Evolutionary conservation across 2,797 vertebrate genomes (phyloP), one percentile per base, ranked within the genome.

Genomic region (Darevskia nairensis): DNA sequence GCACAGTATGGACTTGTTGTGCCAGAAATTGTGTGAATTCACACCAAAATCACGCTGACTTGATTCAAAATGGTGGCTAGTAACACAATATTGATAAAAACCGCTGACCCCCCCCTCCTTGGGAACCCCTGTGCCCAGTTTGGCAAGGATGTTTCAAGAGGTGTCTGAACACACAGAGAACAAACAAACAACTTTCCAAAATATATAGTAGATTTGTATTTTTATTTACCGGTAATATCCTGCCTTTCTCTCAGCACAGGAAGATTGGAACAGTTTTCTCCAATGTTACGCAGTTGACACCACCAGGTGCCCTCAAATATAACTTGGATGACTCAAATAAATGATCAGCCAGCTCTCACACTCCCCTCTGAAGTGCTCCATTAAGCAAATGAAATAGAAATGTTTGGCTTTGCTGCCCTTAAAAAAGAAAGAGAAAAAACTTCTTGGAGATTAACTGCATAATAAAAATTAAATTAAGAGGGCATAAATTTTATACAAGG

Each of bases 371-470:
- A 84, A 95, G 86, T 8, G 78, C 88, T 94, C 91, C 94, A 93
- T 96, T 96, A 97, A 95, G 92, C 94, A 97, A 96, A 96, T 95
- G 94, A 96, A 97, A 96, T 90, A 95, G 95, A 96, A 93, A 92
- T 92, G 86, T 95, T 93, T 86, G 85, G 90, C 86, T 87, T 88
- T 80, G 93, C 86, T 91, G 93, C 91, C 88, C 76, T 92, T 29
- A 29, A 50, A 74, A 74, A 55, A 80, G 46, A 15, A 35, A 92
- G 89, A 23, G 6, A 19, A 80, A 27, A 44, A 92, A 90, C 91
- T 90, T 89, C 93, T 89, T 88, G 27, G 86, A 96, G 96, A 97
- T 96, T 95, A 96, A 96, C 94, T 94, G 90, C 80, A 74, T 86
- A 95, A 95, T 96, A 95, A 96, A 96, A 96, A 91, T 89, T 92